These are phyloP conservation scores for Acronicta psi DNA, from an alignment of 2,888 invertebrate genomes.

Conservation along the genomic window DNA sequence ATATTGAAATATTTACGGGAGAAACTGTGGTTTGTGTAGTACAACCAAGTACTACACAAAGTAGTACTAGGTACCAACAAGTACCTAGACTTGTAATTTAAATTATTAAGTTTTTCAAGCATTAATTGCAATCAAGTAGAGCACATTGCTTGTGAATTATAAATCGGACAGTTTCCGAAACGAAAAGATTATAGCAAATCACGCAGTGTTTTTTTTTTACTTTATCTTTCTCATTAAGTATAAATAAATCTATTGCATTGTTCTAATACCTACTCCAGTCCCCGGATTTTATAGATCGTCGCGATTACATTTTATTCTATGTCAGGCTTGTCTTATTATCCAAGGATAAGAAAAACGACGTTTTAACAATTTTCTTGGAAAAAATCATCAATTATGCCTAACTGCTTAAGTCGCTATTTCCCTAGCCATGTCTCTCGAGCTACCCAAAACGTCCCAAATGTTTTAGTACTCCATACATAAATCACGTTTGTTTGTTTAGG, in stretches of 20 bases:
- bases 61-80: too few relatives aligned
- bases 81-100: too few relatives aligned
- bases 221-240: too few relatives aligned
- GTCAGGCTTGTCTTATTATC: slow-evolving; percentile 14
- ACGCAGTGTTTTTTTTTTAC: too few relatives aligned
- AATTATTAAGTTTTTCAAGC: too few relatives aligned
- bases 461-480: slow-evolving; percentile 55
- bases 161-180: too few relatives aligned
- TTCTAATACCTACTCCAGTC: slow-evolving; percentile 6
- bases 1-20: too few relatives aligned
- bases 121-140: neutral
- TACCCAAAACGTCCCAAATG: slow-evolving; percentile 27
- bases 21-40: too few relatives aligned
- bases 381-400: slow-evolving; percentile 44
- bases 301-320: slow-evolving; percentile 14
- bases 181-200: too few relatives aligned
- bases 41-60: too few relatives aligned
- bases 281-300: slow-evolving; percentile 5
- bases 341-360: slow-evolving; percentile 19
- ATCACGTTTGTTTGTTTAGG: slow-evolving; percentile 45
- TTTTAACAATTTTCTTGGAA: slow-evolving; percentile 26
- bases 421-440: slow-evolving; percentile 12
- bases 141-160: neutral
- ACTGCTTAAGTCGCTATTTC: slow-evolving; percentile 10
- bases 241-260: slow-evolving; percentile 8